Evolutionary conservation across 2,888 invertebrate species (phyloP), one percentile per base, ranked within the genome.

Genomic region (Ceraclea dissimilis): DNA sequence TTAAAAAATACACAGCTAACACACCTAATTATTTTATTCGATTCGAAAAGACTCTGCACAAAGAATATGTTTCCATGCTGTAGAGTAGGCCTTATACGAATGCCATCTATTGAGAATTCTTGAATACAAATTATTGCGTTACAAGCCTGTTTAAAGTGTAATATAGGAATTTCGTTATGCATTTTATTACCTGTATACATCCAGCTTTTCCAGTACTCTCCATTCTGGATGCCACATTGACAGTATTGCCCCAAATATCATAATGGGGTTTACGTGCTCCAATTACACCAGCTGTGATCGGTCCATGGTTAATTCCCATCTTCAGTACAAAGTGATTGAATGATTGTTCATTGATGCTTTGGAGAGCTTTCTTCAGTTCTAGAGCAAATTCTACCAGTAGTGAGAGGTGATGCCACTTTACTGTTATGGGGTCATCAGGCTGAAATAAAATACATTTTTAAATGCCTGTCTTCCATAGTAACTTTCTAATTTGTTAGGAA

Each of bases 171-270:
- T n/a, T n/a, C n/a, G n/a, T n/a, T n/a, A n/a, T n/a, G n/a, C n/a
- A n/a, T n/a, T 26, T 26, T 6, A 26, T 26, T 66, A 93, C 94
- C 85, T 96, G 93, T 66, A 94, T 90, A 64, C 88, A 90, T 4
- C 93, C 93, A 54, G 93, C 93, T 76, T 93, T 94, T 60, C 97
- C 97, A 0, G 96, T 96, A 68, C 93, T 94, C 70, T 98, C 97
- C 97, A 98, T 98, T 57, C 96, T 79, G 0, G 94, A 94, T 5
- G 97, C 95, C 1, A 98, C 96, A 69, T 98, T 98, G 16, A 96
- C 95, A 0, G 95, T 93, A 69, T 96, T 95, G 1, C 95, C 95
- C 93, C 93, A 94, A 65, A 96, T 95, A 70, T 96, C 95, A 68
- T 95, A 96, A 71, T 95, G 95, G 0, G 95, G 95, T 69, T 95